Evolutionary conservation across 64 coral and sea anemone genomes (phyloP), one percentile per base, ranked within the genome.

Genomic region (Montipora capricornis): DNA sequence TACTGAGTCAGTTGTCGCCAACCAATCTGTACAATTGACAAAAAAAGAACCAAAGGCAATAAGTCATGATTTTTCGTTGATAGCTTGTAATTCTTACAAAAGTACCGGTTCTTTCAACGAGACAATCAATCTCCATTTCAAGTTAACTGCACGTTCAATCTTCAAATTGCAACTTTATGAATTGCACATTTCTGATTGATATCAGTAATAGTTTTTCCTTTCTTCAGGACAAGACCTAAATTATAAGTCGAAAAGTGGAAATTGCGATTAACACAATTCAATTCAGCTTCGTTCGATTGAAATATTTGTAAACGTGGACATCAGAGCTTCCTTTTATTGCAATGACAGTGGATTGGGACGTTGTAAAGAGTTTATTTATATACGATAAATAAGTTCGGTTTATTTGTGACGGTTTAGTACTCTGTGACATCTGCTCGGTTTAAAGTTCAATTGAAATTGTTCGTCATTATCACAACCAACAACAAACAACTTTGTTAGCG

Each of bases 331-430:
- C 49, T 86, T 73, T 70, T 9, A 44, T 49, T 84, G 4, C 11
- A 2, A 8, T 86, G 82, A 71, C 82, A 86, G 82, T 50, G 3
- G 66, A 86, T 2, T 2, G 45, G 64, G 66, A 86, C 62, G 20
- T 70, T 49, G 48, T 86, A 26, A 86, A 86, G 45, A 20, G 66
- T 73, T 71, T 86, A 86, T 86, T 86, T 86, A 86, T 19, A 8
- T 73, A 49, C 62, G 47, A 49, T 68, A 86, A 86, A 86, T 70
- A 86, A 69, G 17, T 64, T 83, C 3, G 53, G 26, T 83, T 61
- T 16, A 29, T 29, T 3, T 61, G 81, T 46, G 62, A 68, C 17
- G 67, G 26, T 49, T 73, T 11, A 64, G 45, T 47, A 9, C 37
- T 73, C 47, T 47, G 45, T 86, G n/a, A n/a, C 82, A 86, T 46